Conservation (phyloP, 2,888 invertebrate genomes). For the Ophraella communa region DNA sequence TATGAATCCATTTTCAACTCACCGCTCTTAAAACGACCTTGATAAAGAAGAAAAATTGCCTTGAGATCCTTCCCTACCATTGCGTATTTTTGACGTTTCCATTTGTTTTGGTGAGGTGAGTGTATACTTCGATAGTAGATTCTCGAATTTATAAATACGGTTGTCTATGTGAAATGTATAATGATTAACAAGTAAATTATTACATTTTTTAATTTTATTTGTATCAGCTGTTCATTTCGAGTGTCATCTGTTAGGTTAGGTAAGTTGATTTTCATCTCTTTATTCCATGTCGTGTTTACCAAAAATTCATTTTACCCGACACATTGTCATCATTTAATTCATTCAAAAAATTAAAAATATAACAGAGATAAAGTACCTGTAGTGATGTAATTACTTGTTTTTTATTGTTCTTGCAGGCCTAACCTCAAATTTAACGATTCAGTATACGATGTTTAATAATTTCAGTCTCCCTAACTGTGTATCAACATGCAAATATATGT, state of each 20-base stretch:
- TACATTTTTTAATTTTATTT: background rate
- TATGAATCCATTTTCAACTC: background rate
- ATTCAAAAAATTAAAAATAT: background rate
- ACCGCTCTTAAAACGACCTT: conserved; percentile 7
- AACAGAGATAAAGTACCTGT: background rate
- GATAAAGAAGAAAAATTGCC: background rate
- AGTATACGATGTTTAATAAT: background rate
- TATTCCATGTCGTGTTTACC: background rate
- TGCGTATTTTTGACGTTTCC: conserved; percentile 9
- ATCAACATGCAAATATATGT: conserved; percentile 25
- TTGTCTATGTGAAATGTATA: background rate
- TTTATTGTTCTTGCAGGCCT: conserved; percentile 28
- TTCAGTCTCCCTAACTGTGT: conserved; percentile 14
- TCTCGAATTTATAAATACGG: background rate
- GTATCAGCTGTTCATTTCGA: background rate
- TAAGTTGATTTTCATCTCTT: conserved; percentile 8
- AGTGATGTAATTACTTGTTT: background rate
- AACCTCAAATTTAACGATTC: conserved; percentile 37
- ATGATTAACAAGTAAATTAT: conserved; percentile 4
- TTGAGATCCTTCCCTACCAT: conserved; percentile 20
- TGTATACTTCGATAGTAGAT: background rate
- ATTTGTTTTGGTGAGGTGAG: background rate
- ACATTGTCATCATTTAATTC: background rate
- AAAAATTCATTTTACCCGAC: background rate
- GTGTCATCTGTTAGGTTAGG: conserved; percentile 12